Percentiles rank a stretch among this genome's conserved stretches.
Conservation (phyloP, 2,113 vertebrate genomes). For the Xyliphius kryptos region DNA sequence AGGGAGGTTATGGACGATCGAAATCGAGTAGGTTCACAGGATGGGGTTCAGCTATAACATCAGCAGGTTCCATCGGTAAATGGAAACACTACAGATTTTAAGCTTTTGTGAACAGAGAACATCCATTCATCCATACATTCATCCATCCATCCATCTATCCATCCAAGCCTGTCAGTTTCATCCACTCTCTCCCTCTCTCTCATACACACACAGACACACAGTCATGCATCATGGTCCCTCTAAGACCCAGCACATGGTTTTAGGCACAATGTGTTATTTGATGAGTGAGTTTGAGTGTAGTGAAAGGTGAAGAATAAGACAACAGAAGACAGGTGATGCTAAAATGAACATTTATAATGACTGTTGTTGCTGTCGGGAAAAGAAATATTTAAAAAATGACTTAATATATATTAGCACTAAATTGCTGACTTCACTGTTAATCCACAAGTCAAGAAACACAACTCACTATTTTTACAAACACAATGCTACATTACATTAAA, state of each 20-base stretch:
- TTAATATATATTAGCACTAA: constrained; percentile 80
- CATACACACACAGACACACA: constrained; percentile 15
- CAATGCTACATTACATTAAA: constrained; percentile 83
- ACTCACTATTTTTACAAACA: constrained; percentile 81
- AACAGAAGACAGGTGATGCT: constrained; percentile 83
- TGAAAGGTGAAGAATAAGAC: constrained; percentile 79
- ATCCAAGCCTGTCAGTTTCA: too few relatives aligned
- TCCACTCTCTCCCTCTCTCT: too few relatives aligned
- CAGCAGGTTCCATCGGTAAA: constrained; percentile 69
- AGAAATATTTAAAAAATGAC: constrained; percentile 65
- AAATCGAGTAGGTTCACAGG: constrained; percentile 69
- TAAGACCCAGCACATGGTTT: constrained; percentile 54
- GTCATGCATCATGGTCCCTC: constrained; percentile 49
- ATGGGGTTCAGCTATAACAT: constrained; percentile 74
- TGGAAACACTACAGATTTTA: constrained; percentile 73
- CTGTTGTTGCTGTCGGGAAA: constrained; percentile 76
- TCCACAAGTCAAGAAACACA: constrained; percentile 81
- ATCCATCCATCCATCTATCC: constrained; percentile 41
- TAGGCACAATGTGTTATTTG: constrained; percentile 72
- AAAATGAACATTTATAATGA: constrained; percentile 85
- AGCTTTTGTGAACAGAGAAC: constrained; percentile 70
- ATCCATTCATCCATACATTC: constrained; percentile 51
- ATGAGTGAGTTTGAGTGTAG: constrained; percentile 77
- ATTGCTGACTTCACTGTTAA: constrained; percentile 79
- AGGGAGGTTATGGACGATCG: constrained; percentile 66